These are phyloP conservation scores for Neuroterus valhalla DNA, from an alignment of 1,140 invertebrate species.

Conservation along the genomic window DNA sequence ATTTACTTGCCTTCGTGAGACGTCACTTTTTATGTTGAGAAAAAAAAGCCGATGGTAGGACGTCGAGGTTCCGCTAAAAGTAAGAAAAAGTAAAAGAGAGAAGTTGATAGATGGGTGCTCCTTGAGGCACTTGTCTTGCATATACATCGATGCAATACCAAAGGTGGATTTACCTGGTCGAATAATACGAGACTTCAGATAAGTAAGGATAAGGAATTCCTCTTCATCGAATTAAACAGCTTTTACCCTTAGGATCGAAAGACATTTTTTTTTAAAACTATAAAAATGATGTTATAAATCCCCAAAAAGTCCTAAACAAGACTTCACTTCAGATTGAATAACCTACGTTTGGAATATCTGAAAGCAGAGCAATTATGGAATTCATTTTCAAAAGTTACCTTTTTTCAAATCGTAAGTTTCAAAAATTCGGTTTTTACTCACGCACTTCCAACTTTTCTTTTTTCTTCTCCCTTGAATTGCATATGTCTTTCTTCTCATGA, in stretches of 20 bases:
- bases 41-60: conserved; percentile 12
- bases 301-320: not conserved
- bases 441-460: no score
- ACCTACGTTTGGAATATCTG: no score
- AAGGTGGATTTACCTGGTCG: conserved; percentile 44
- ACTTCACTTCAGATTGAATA: no score
- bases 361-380: no score
- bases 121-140: conserved; percentile 6
- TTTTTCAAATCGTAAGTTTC: no score
- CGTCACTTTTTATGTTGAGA: conserved; percentile 18
- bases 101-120: conserved; percentile 14
- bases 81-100: not conserved
- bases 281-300: no score
- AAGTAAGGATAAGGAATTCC: not conserved
- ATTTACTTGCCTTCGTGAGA: conserved; percentile 24
- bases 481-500: no score
- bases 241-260: not conserved
- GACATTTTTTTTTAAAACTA: no score
- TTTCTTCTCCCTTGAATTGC: no score
- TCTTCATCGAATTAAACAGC: conserved; percentile 4
- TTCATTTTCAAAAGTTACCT: no score
- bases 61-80: not conserved
- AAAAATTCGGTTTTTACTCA: no score
- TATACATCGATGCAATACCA: conserved; percentile 38
- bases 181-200: conserved; percentile 41